Evolutionary conservation across 53 echinoderm and acorn worm genomes (phyloP).

Genomic region (Holothuria leucospilota): DNA sequence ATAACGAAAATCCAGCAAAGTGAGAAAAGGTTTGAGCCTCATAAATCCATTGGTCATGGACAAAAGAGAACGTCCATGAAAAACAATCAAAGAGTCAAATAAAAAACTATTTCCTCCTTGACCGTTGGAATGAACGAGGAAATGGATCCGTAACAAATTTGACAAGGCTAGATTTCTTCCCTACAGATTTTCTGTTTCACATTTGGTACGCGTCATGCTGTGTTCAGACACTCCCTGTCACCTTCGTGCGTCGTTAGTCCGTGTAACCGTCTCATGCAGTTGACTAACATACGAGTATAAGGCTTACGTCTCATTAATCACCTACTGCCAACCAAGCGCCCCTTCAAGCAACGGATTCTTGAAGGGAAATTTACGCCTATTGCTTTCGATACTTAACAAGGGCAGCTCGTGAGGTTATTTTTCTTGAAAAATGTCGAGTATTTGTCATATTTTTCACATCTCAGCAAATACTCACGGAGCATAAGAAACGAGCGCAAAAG

Average conservation of each 20-base stretch:
- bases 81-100: too few relatives aligned
- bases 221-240: neutral
- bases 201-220: neutral
- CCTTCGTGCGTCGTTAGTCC: conserved; percentile 32
- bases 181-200: neutral
- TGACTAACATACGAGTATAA: conserved; percentile 25
- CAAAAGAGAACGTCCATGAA: too few relatives aligned
- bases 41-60: too few relatives aligned
- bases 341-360: conserved; percentile 2
- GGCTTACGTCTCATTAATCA: conserved; percentile 20
- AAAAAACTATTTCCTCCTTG: too few relatives aligned
- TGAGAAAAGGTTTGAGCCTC: too few relatives aligned
- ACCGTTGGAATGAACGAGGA: too few relatives aligned
- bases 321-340: conserved; percentile 9
- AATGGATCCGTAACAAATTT: too few relatives aligned
- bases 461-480: conserved; percentile 40
- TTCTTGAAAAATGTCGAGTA: conserved; percentile 35
- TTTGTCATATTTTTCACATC: conserved; percentile 40
- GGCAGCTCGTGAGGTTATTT: conserved; percentile 38
- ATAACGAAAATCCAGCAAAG: too few relatives aligned
- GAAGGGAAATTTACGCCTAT: conserved; percentile 31
- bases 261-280: neutral
- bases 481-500: conserved; percentile 42
- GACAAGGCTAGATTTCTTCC: too few relatives aligned
- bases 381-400: conserved; percentile 43